A percentile compares a stretch with the other conserved stretches of the same genome.
Conservation (phyloP, 2,888 invertebrate genomes). For the Sarcophaga caerulescens region DNA sequence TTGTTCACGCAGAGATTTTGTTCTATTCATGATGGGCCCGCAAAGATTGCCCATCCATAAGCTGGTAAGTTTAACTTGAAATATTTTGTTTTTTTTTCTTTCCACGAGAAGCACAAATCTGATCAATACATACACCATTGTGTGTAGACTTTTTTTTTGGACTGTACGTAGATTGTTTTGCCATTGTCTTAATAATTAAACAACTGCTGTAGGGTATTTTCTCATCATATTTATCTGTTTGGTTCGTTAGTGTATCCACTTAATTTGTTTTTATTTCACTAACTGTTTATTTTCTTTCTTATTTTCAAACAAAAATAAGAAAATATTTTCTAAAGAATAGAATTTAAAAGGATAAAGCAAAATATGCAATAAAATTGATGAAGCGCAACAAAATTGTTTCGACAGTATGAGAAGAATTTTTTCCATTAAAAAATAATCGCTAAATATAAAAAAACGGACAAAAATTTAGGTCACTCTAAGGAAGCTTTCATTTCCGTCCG, state of each 20-base stretch:
- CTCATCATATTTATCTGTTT: too few species aligned
- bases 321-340: not conserved
- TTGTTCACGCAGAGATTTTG: conserved; percentile 84
- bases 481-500: not conserved
- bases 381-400: conserved; percentile 11
- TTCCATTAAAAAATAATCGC: not conserved
- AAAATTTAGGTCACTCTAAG: not conserved
- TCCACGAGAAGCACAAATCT: too few species aligned
- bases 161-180: too few species aligned
- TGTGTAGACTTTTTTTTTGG: too few species aligned
- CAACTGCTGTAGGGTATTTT: too few species aligned
- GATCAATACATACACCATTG: too few species aligned
- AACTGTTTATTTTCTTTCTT: too few species aligned
- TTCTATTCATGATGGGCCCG: conserved; percentile 84
- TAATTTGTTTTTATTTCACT: too few species aligned
- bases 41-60: conserved; percentile 83
- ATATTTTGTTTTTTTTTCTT: not conserved
- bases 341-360: not conserved
- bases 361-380: conserved; percentile 17
- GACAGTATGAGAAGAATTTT: not conserved
- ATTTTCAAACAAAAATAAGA: not conserved
- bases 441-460: not conserved
- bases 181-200: too few species aligned
- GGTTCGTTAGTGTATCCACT: too few species aligned
- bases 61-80: conserved; percentile 75